Evolutionary conservation across 1,140 invertebrate species (phyloP).

Genomic region (Euwallacea fornicatus): DNA sequence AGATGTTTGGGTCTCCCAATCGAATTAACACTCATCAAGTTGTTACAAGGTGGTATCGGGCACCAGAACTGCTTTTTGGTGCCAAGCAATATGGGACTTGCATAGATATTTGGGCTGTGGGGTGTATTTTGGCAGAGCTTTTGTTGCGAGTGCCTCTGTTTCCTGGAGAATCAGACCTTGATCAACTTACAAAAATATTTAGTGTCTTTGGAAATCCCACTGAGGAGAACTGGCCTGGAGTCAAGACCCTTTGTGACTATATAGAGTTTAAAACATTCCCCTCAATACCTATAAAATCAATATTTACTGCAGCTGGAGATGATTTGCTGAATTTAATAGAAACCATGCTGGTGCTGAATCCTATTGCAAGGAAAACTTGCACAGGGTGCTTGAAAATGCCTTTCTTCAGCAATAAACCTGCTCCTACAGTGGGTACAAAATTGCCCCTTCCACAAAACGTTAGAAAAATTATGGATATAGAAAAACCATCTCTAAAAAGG

Average conservation of each 20-base stretch:
- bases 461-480: constrained; percentile 59
- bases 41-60: constrained; percentile 91
- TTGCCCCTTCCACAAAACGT: constrained; percentile 76
- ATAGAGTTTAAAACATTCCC: constrained; percentile 89
- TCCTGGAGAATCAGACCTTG: constrained; percentile 95
- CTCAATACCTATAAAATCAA: constrained; percentile 81
- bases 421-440: constrained; percentile 77
- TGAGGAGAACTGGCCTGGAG: constrained; percentile 89
- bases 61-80: constrained; percentile 95
- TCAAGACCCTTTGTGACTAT: constrained; percentile 86
- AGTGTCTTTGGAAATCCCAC: constrained; percentile 88
- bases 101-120: constrained; percentile 99
- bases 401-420: constrained; percentile 88
- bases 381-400: constrained; percentile 79
- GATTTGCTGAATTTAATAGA: constrained; percentile 88
- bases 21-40: constrained; percentile 98
- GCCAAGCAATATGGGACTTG: constrained; percentile 92
- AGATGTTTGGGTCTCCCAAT: constrained; percentile 95
- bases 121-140: constrained; percentile 96
- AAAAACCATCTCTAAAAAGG: constrained; percentile 73
- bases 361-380: constrained; percentile 79
- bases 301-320: constrained; percentile 94
- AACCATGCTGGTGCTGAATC: constrained; percentile 81
- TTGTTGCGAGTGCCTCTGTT: constrained; percentile 90
- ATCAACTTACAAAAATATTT: constrained; percentile 95